These are phyloP conservation scores for Euzetes globulus DNA, from an alignment of 2,888 invertebrate species.

Conservation along the genomic window DNA sequence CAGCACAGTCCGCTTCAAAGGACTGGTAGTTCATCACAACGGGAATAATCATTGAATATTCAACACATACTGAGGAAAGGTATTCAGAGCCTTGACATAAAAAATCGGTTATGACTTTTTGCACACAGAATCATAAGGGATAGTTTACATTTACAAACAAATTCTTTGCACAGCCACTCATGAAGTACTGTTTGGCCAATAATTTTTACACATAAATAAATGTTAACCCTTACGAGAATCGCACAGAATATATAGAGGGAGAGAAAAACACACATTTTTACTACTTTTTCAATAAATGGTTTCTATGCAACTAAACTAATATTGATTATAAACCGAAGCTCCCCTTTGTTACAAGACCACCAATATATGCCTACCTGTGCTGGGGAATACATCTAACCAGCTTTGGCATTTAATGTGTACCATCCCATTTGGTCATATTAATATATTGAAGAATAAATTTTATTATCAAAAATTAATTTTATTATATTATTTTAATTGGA, in stretches of 20 bases:
- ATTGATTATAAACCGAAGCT: not conserved
- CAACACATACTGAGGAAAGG: too few relatives aligned
- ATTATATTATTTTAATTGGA: too few relatives aligned
- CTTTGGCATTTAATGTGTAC: too few relatives aligned
- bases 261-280: not conserved
- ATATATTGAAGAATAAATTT: too few relatives aligned
- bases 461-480: too few relatives aligned
- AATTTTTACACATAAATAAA: not conserved
- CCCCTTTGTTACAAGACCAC: not conserved
- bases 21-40: too few relatives aligned
- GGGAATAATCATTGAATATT: too few relatives aligned
- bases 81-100: too few relatives aligned
- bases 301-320: constrained; percentile 13
- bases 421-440: too few relatives aligned
- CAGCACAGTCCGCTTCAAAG: too few relatives aligned
- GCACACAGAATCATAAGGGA: not conserved
- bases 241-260: too few relatives aligned
- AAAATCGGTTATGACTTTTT: not conserved
- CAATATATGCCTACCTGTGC: not conserved
- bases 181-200: not conserved
- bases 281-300: constrained; percentile 1
- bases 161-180: not conserved
- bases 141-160: not conserved
- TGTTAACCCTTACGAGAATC: not conserved
- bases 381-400: too few relatives aligned